These are phyloP conservation scores for Gymnobelideus leadbeateri DNA, from an alignment of 2,113 vertebrate species.

Conservation along the genomic window DNA sequence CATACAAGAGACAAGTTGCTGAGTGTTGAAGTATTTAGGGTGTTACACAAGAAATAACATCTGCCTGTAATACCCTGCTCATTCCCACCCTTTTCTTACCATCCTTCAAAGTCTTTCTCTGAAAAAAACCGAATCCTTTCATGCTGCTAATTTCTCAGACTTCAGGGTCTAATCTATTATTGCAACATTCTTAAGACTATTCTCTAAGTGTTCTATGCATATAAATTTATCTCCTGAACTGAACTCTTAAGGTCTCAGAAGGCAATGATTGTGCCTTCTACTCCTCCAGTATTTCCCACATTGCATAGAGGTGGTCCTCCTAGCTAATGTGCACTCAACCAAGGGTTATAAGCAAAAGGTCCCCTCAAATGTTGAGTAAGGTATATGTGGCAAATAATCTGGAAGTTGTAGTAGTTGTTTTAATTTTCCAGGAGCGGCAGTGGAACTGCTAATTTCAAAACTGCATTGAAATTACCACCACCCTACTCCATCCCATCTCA, in stretches of 20 bases:
- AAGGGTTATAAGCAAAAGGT: too few species aligned
- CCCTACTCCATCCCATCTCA: not conserved
- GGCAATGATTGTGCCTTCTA: not conserved
- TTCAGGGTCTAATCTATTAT: too few species aligned
- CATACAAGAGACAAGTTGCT: not conserved
- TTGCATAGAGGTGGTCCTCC: not conserved
- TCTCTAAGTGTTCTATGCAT: not conserved
- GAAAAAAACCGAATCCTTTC: not conserved
- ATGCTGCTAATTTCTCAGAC: not conserved
- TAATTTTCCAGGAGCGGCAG: not conserved
- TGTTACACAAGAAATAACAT: not conserved
- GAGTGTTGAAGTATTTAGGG: not conserved
- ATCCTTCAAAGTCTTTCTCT: not conserved
- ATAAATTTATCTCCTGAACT: not conserved
- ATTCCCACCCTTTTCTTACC: not conserved
- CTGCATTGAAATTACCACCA: not conserved
- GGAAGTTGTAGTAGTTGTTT: not conserved
- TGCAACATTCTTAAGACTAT: not conserved
- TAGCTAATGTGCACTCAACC: not conserved
- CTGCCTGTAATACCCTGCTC: not conserved
- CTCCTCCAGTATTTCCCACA: too few species aligned
- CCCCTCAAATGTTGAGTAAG: not conserved
- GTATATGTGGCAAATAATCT: not conserved
- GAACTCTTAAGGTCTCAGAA: not conserved
- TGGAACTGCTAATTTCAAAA: not conserved